These are phyloP conservation scores for Scaptomyza reducta DNA, from an alignment of 2,888 invertebrate genomes.

Conservation along the genomic window DNA sequence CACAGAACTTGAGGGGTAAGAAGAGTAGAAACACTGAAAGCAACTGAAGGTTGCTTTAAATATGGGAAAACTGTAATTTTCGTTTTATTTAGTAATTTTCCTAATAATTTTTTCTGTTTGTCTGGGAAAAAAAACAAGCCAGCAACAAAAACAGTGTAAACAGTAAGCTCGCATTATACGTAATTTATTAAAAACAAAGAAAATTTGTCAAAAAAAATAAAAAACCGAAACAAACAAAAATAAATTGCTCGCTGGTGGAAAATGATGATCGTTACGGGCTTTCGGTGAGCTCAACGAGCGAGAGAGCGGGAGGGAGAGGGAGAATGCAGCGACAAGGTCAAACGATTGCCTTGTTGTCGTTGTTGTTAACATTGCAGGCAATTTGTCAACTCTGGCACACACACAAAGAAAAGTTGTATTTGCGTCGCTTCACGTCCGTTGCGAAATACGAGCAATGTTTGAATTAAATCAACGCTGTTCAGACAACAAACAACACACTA, in stretches of 20 bases:
- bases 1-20: constrained; percentile 5
- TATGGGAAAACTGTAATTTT: constrained; percentile 69
- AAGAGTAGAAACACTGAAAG: background rate
- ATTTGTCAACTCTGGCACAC: constrained; percentile 64
- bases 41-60: constrained; percentile 58
- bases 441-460: constrained; percentile 51
- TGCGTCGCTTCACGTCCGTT: constrained; percentile 38
- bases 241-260: constrained; percentile 60
- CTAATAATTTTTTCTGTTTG: constrained; percentile 4
- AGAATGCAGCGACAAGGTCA: constrained; percentile 66
- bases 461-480: constrained; percentile 32
- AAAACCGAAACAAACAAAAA: constrained; percentile 2
- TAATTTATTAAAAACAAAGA: constrained; percentile 72
- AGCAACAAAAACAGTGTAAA: background rate
- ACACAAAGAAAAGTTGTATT: constrained; percentile 22
- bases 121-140: constrained; percentile 8
- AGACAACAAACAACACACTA: background rate
- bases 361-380: constrained; percentile 44
- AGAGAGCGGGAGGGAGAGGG: background rate
- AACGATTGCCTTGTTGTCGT: constrained; percentile 14
- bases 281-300: constrained; percentile 25
- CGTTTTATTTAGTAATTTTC: constrained; percentile 14
- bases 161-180: constrained; percentile 47
- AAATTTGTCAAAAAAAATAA: constrained; percentile 55
- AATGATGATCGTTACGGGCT: constrained; percentile 53